These are phyloP conservation scores for Callyntrura sp. DNA, from an alignment of 2,888 invertebrate genomes.

Conservation along the genomic window DNA sequence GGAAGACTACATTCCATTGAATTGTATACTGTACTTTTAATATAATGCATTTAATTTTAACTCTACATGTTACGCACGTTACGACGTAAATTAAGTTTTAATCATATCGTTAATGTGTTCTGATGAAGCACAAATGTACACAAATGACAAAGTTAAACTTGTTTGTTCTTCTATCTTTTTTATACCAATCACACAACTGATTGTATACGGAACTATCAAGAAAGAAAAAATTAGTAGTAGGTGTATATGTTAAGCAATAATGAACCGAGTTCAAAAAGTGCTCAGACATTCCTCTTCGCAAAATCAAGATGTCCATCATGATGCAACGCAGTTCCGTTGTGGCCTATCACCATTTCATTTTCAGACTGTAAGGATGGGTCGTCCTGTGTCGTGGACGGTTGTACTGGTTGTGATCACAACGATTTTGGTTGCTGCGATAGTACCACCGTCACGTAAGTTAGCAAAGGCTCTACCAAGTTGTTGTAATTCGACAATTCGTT, in stretches of 20 bases:
- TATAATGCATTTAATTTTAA: neutral
- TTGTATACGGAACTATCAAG: constrained; percentile 19
- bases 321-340: neutral
- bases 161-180: constrained; percentile 17
- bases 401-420: constrained; percentile 19
- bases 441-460: constrained; percentile 49
- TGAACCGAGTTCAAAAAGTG: constrained; percentile 52
- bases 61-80: neutral
- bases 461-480: neutral
- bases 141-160: constrained; percentile 64
- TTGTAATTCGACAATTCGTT: neutral
- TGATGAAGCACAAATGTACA: neutral
- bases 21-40: constrained; percentile 19
- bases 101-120: neutral
- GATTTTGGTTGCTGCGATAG: neutral
- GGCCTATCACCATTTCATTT: neutral
- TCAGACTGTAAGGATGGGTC: neutral
- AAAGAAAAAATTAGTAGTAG: constrained; percentile 14
- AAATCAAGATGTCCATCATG: constrained; percentile 48
- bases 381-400: neutral
- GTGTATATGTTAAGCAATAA: neutral
- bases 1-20: constrained; percentile 14
- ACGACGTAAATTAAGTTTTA: neutral
- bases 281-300: constrained; percentile 68
- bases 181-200: neutral